Percentiles rank a stretch among this genome's conserved stretches.
Conservation (phyloP, 1,140 invertebrate genomes). For the Drosophila saltans region DNA sequence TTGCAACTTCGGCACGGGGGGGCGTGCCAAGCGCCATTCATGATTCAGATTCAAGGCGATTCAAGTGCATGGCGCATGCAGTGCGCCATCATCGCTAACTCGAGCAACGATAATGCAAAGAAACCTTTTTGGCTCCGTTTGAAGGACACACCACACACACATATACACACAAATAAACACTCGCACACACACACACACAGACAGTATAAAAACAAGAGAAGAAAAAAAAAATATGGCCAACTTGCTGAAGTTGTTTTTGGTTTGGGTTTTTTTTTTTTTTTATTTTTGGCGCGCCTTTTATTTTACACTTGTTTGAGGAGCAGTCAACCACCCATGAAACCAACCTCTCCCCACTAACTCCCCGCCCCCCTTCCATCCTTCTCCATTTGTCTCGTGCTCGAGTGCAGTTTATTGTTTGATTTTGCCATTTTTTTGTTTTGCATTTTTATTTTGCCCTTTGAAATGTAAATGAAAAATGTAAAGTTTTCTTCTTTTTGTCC, state of each 20-base stretch:
- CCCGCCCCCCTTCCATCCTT: background rate
- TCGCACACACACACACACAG: background rate
- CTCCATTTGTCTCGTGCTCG: constrained; percentile 55
- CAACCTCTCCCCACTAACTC: too few relatives aligned
- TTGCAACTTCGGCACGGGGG: constrained; percentile 33
- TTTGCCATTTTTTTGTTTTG: constrained; percentile 63
- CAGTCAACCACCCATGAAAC: background rate
- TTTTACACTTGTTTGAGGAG: constrained; percentile 18
- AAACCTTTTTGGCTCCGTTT: constrained; percentile 52
- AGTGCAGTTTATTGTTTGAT: constrained; percentile 81
- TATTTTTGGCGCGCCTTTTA: constrained; percentile 1
- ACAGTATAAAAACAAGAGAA: constrained; percentile 45
- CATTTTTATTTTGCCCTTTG: constrained; percentile 64
- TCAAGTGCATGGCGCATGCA: constrained; percentile 33
- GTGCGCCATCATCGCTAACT: constrained; percentile 33
- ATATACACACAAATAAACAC: too few relatives aligned
- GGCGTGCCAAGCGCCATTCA: constrained; percentile 61
- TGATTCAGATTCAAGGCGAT: background rate
- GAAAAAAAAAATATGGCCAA: constrained; percentile 71
- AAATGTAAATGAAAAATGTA: constrained; percentile 71
- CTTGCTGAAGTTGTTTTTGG: constrained; percentile 35
- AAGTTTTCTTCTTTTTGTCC: constrained; percentile 17
- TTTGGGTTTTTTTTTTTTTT: background rate
- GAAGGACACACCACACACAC: constrained; percentile 41
- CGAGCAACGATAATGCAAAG: constrained; percentile 11